Base-by-base conservation (phyloP, 2,113 vertebrate genomes). In the Calidris pygmaea region DNA sequence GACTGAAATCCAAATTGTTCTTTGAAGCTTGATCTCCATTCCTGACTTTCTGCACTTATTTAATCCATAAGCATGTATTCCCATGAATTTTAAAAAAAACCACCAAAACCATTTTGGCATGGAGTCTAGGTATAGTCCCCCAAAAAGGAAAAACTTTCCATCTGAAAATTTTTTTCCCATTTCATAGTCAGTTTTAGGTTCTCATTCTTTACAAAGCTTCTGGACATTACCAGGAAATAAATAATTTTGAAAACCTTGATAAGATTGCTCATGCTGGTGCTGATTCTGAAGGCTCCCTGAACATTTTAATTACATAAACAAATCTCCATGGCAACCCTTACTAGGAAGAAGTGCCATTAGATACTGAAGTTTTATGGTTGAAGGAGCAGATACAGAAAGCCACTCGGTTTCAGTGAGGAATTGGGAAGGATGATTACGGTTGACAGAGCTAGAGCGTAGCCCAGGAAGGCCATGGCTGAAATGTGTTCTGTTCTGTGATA, bases 271-370 rank as follows among this genome's bases (percentile, higher is more conserved):
- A 23, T 23, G 6, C 47, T 75, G 53, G 17, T 85, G 66, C 45
- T 74, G 72, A 55, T 89, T 70, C 37, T 81, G 66, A 55, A 59
- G 70, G 79, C 43, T 92, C n/a, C 35, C 65, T 22, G 78, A 78
- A 59, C 17, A 32, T 37, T 52, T 78, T 17, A 34, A 35, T 47
- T 65, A 43, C 53, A 41, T 74, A 10, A 84, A 19, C 41, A 47
- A 66, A 22, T 88, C 71, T 83, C 81, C 37, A 14, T 93, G 73
- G 77, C 66, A 87, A 58, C 58, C 18, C 65, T 4, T 65, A 41
- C 30, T 45, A 22, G 79, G 71, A 34, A 68, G 66, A 70, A 41
- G 48, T 23, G 22, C 72, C 70, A 12, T 43, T 58, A 71, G 63
- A 24, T 71, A 23, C 12, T 50, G 3, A 45, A 50, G 35, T 68